Evolutionary conservation across 2,888 invertebrate genomes (phyloP).

Genomic region (Plagiodera versicolora): DNA sequence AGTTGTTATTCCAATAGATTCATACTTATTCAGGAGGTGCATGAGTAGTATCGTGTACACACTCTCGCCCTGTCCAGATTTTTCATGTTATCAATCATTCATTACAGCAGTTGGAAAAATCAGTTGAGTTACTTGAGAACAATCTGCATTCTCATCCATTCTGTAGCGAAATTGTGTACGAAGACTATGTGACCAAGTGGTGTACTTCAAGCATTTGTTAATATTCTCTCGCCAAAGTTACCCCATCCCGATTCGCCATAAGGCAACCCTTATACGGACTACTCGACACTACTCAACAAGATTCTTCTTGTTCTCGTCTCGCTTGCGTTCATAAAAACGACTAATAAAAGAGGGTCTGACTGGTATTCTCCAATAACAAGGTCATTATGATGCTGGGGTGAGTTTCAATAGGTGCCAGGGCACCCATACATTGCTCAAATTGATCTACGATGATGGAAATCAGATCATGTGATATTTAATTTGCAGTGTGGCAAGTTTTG

Average conservation of each 20-base stretch:
- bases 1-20: too few relatives aligned
- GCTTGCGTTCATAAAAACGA: background rate
- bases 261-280: background rate
- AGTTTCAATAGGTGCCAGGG: background rate
- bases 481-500: too few relatives aligned
- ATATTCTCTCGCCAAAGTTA: background rate
- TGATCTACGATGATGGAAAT: background rate
- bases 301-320: background rate
- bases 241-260: background rate
- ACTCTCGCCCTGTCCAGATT: too few relatives aligned
- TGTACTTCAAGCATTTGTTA: background rate
- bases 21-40: too few relatives aligned
- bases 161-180: background rate
- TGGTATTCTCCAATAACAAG: background rate
- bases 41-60: too few relatives aligned
- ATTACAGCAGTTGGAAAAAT: too few relatives aligned
- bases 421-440: background rate
- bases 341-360: background rate
- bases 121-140: too few relatives aligned
- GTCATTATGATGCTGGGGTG: conserved; percentile 1
- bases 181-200: background rate
- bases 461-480: too few relatives aligned
- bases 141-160: too few relatives aligned
- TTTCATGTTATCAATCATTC: too few relatives aligned
- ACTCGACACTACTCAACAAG: background rate